Conservation (phyloP, 2,113 vertebrate genomes). For the human (Homo sapiens) region DNA sequence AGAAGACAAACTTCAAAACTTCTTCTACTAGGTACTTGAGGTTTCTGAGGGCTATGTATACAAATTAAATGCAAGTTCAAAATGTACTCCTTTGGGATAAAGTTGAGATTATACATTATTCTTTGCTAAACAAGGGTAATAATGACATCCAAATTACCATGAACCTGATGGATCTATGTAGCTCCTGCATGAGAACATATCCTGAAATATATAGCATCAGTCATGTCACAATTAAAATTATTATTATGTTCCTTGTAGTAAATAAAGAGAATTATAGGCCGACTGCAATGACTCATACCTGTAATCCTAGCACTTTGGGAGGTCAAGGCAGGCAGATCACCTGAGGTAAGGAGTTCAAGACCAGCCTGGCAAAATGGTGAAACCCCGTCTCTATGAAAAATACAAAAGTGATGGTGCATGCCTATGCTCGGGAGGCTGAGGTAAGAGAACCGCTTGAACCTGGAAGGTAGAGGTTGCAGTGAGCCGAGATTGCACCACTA, state of each 20-base stretch:
- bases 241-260: background rate
- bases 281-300: no score
- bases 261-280: background rate
- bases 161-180: background rate
- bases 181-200: background rate
- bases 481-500: no score
- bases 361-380: no score
- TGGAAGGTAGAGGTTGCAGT: no score
- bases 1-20: background rate
- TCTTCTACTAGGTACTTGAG: background rate
- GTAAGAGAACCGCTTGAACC: no score
- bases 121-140: background rate
- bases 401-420: no score
- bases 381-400: no score
- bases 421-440: no score
- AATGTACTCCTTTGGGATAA: background rate
- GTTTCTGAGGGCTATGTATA: background rate
- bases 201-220: background rate
- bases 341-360: no score
- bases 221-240: background rate
- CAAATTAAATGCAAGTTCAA: background rate
- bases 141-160: background rate
- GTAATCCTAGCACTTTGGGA: no score
- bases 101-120: background rate
- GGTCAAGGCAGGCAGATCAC: no score